Evolutionary conservation across 1,140 invertebrate genomes (phyloP), one percentile per base, ranked within the genome.

Genomic region (Magallana angulata): DNA sequence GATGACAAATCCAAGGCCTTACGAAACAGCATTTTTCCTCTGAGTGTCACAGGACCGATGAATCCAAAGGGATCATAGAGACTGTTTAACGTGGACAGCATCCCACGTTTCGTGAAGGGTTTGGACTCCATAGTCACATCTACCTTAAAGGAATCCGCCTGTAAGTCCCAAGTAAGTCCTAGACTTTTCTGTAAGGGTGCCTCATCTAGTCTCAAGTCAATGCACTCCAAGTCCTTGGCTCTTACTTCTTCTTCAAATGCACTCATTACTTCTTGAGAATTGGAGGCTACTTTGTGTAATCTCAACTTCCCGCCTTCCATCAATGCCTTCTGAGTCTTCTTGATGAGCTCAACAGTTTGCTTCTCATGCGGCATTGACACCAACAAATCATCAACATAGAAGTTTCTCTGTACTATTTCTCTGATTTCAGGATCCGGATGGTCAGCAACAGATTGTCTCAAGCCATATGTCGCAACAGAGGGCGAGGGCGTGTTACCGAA

Each of bases 11-110:
- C 81, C 71, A 85, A 36, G 1, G 88, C 24, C 7, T 88, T 76
- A 14, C 85, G 84, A 11, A 91, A 76, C 16, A 91, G 24, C 7
- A 84, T 58, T 85, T 90, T 91, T 58, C 89, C 90, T 82, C 59
- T 24, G 7, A 90, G 83, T 9, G 84, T 58, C 16, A 86, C 60
- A 16, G 90, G 85, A 18, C 82, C 36, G 24, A 89, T 84, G 68
- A 90, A 87, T 24, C 89, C 89, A 4, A 90, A n/a, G 8, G 89
- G 89, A 59, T 90, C 87, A 86, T 84, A 87, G 4, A 90, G 30
- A n/a, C 68, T 82, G 57, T 85, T 88, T n/a, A 90, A 56, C 16
- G 81, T 85, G 14, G 89, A 84, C 18, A 90, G 62, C n/a, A 89
- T 82, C 18, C 89, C 85, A 58, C 82, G 82, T 62, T 85, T 59